A percentile compares a stretch with the other conserved stretches of the same genome.
phyloP scores from a whole-genome alignment of 1,140 invertebrate genomes.

The Neodiprion virginianus region DNA sequence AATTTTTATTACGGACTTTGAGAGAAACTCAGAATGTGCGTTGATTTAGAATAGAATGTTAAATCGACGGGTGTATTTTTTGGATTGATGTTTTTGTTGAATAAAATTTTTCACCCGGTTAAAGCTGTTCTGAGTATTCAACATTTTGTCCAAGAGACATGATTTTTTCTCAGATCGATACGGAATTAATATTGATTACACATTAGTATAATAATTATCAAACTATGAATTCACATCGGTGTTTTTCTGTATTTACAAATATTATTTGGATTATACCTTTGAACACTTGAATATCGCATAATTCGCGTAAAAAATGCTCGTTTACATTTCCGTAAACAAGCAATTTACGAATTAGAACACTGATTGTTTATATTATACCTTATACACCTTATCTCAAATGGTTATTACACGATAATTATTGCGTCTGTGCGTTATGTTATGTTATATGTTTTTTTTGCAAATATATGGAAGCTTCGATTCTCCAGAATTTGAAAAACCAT shows the following conservation, averaged over 20 bases:
- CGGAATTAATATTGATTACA: too few relatives aligned
- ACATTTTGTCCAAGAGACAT: too few relatives aligned
- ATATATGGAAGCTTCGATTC: background rate
- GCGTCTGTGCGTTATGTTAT: too few relatives aligned
- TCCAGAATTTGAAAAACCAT: background rate
- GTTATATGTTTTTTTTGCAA: background rate
- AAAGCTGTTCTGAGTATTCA: background rate
- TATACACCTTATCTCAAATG: background rate
- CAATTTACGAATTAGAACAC: background rate
- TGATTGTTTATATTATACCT: background rate
- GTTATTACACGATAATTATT: too few relatives aligned
- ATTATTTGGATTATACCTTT: background rate
- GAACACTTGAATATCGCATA: background rate
- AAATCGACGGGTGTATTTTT: too few relatives aligned
- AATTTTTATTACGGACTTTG: too few relatives aligned
- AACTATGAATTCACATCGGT: constrained; percentile 2
- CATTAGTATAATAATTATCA: background rate
- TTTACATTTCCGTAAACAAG: background rate
- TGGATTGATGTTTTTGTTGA: too few relatives aligned
- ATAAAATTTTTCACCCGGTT: background rate
- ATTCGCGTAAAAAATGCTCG: constrained; percentile 1
- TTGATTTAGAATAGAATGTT: too few relatives aligned
- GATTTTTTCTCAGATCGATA: too few relatives aligned
- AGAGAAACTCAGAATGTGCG: too few relatives aligned
- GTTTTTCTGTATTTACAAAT: background rate